phyloP scores from a whole-genome alignment of 2,888 invertebrate genomes.

The Lasioglossum villosulum region DNA sequence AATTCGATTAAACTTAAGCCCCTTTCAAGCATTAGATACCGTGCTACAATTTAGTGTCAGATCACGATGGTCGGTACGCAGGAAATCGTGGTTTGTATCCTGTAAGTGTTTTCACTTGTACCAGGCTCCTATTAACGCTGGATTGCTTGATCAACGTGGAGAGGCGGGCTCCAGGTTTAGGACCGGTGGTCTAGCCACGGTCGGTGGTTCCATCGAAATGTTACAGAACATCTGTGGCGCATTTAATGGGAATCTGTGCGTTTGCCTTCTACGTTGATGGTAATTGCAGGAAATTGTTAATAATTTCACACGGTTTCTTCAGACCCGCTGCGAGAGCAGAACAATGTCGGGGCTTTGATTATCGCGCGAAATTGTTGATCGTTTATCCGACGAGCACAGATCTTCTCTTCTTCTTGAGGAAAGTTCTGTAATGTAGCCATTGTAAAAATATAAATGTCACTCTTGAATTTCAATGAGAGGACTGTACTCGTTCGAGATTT shows the following conservation, averaged over 20 bases:
- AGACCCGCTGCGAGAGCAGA: too few species aligned
- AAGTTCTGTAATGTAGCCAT: too few species aligned
- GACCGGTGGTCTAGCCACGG: slow-evolving; percentile 22
- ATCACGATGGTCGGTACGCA: slow-evolving; percentile 30
- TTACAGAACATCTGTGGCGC: not conserved
- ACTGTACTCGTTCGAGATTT: too few species aligned
- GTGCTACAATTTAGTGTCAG: not conserved
- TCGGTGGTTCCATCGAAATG: slow-evolving; percentile 21
- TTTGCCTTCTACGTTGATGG: not conserved
- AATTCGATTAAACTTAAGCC: slow-evolving; percentile 30
- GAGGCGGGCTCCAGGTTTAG: not conserved
- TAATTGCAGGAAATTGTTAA: slow-evolving; percentile 7
- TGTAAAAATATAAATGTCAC: too few species aligned
- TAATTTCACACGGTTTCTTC: not conserved
- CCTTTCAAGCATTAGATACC: slow-evolving; percentile 20
- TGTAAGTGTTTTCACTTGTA: slow-evolving; percentile 52
- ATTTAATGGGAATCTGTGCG: slow-evolving; percentile 21
- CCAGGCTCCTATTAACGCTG: slow-evolving; percentile 40
- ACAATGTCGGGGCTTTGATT: not conserved
- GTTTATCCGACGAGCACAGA: not conserved
- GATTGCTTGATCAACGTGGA: slow-evolving; percentile 45
- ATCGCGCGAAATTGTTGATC: not conserved
- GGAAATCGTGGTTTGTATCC: slow-evolving; percentile 47
- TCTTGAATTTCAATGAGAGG: too few species aligned
- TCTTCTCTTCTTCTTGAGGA: not conserved